Conservation (phyloP, 2,888 invertebrate species). For the Noctua janthina region DNA sequence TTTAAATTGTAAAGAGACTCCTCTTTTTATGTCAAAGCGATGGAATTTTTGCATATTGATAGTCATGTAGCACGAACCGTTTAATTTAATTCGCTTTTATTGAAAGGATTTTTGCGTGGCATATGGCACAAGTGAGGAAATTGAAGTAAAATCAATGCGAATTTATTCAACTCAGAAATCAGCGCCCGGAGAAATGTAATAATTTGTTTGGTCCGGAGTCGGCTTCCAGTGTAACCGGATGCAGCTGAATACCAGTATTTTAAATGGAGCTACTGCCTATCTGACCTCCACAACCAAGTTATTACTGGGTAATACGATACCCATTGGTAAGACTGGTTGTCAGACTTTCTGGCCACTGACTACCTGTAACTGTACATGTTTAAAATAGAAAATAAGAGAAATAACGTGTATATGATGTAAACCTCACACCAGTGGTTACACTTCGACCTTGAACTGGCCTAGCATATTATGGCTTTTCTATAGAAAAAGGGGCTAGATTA, state of each 20-base stretch:
- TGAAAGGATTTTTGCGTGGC: neutral
- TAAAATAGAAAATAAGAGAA: neutral
- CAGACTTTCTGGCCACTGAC: no score
- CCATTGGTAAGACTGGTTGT: no score
- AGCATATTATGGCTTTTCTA: neutral
- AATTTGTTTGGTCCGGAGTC: neutral
- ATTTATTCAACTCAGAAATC: neutral
- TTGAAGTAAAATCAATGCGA: neutral
- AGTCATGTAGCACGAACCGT: neutral
- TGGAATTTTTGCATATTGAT: slow-evolving; percentile 26
- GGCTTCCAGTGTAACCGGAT: no score
- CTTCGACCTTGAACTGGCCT: neutral
- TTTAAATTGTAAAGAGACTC: neutral
- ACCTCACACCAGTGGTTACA: no score
- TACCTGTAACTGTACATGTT: neutral
- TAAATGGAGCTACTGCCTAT: no score
- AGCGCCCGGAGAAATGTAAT: neutral
- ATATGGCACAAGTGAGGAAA: neutral
- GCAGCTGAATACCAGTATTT: no score
- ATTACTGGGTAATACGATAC: no score
- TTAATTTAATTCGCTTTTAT: neutral
- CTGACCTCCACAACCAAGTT: no score
- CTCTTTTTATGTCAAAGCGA: neutral
- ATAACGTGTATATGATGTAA: neutral
- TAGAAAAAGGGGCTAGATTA: neutral